Evolutionary conservation across 2,797 vertebrate genomes (phyloP), one percentile per base, ranked within the genome.

Genomic region (Myotis daubentonii): DNA sequence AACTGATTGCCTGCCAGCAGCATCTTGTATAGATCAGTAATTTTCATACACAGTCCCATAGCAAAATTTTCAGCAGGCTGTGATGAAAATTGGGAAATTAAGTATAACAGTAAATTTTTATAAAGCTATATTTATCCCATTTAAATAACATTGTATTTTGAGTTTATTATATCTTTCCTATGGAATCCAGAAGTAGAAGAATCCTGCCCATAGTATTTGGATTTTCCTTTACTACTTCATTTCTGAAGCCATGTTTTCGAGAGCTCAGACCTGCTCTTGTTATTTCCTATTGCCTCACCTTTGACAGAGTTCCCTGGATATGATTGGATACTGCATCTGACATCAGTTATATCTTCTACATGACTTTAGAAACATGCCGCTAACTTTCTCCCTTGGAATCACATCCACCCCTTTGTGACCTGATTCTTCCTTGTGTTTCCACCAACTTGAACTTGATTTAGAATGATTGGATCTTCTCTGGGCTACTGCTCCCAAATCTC

Each of bases 361-460:
- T 93, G 72, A 60, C 80, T 79, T 38, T 0, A 3, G 66, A 17
- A n/a, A 49, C 4, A 70, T 17, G 13, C 7, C 15, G 72, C 8
- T 28, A 94, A 83, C 30, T 93, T 95, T 94, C 17, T 76, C 6
- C 62, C 19, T 83, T 93, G 20, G 8, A 94, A 92, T 91, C 17
- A 68, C 25, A 89, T 3, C 22, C 12, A 22, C 28, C 1, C 13
- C 3, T 33, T 82, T 75, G 8, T 60, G 85, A 70, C 8, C 55
- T 62, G 36, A 68, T 89, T 44, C 3, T 93, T 91, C 19, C 28
- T 38, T 78, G 28, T 62, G 5, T 89, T 93, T 91, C 22, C 5
- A 91, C 28, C 9, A 41, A 89, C 44, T 71, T 75, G 78, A 88
- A 82, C 51, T 70, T 78, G 71, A 89, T 62, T 86, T 93, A 83